Percentiles rank a stretch among this genome's conserved stretches.
Evolutionary conservation across 1,140 invertebrate species (phyloP).

Genomic region (Stenopsyche tienmushanensis): DNA sequence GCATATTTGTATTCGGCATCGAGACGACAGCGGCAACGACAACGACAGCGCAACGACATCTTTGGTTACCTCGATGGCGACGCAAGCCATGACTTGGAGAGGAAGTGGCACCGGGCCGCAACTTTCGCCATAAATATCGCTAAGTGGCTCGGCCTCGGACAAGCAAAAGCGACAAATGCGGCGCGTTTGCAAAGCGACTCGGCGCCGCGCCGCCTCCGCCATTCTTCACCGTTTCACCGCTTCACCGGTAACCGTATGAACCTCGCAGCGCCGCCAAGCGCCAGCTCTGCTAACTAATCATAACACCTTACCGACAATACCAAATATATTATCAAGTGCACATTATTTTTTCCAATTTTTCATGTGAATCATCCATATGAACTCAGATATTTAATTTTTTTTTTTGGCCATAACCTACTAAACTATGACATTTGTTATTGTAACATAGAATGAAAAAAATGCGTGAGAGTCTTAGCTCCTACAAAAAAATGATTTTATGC

Average conservation of each 20-base stretch:
- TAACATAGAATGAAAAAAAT: no score
- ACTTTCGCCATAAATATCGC: conserved; percentile 63
- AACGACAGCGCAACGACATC: no score
- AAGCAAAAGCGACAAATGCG: conserved; percentile 75
- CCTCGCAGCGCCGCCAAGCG: not conserved
- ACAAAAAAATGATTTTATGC: no score
- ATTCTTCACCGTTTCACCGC: not conserved
- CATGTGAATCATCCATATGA: no score
- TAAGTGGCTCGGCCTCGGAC: conserved; percentile 58
- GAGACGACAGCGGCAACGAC: no score
- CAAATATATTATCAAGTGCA: not conserved
- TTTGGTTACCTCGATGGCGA: conserved; percentile 68
- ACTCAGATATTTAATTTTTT: no score
- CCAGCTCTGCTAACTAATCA: not conserved
- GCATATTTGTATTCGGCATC: no score
- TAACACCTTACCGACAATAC: not conserved
- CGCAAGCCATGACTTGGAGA: conserved; percentile 73
- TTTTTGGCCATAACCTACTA: no score
- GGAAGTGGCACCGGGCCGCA: conserved; percentile 61
- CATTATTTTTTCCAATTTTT: no score
- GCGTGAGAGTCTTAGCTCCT: no score
- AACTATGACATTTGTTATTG: no score
- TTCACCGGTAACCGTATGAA: not conserved
- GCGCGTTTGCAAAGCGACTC: conserved; percentile 52
- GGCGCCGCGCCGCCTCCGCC: conserved; percentile 3